A percentile compares a stretch with the other conserved stretches of the same genome.
These are phyloP conservation scores for Elephantulus edwardii DNA, from an alignment of 2,113 vertebrate genomes.

Conservation along the genomic window DNA sequence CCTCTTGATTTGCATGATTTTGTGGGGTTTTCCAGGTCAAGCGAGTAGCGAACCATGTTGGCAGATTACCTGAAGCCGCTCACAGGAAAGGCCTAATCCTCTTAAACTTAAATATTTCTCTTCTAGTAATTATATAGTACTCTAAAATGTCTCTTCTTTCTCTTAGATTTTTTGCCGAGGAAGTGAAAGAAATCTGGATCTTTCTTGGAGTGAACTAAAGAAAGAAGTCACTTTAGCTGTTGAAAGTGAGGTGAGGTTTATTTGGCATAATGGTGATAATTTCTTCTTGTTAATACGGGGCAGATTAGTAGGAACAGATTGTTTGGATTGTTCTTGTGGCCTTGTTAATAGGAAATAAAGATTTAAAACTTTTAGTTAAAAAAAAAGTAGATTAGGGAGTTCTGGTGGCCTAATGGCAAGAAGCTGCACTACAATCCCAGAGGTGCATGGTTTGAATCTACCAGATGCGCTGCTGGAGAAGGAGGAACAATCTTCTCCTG, in stretches of 20 bases:
- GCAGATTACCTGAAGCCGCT: no score
- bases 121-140: background rate
- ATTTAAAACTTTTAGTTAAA: constrained; percentile 11
- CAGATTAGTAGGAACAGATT: background rate
- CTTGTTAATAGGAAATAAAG: background rate
- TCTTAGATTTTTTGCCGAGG: constrained; percentile 92
- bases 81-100: no score
- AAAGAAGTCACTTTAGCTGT: constrained; percentile 94
- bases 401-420: no score
- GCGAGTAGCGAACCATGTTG: no score
- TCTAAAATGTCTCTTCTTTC: constrained; percentile 31
- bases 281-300: background rate
- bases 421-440: no score
- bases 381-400: background rate
- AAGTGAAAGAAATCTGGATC: constrained; percentile 86
- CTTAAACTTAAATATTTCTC: background rate
- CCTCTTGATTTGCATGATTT: no score
- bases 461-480: no score
- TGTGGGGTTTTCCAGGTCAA: no score
- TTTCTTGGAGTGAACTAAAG: constrained; percentile 91
- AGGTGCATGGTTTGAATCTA: no score
- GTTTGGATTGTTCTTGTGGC: background rate
- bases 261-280: background rate
- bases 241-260: constrained; percentile 90
- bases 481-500: no score